A percentile compares a stretch with the other conserved stretches of the same genome.
Conservation (phyloP, 2,888 invertebrate genomes). For the Pelosia muscerda region DNA sequence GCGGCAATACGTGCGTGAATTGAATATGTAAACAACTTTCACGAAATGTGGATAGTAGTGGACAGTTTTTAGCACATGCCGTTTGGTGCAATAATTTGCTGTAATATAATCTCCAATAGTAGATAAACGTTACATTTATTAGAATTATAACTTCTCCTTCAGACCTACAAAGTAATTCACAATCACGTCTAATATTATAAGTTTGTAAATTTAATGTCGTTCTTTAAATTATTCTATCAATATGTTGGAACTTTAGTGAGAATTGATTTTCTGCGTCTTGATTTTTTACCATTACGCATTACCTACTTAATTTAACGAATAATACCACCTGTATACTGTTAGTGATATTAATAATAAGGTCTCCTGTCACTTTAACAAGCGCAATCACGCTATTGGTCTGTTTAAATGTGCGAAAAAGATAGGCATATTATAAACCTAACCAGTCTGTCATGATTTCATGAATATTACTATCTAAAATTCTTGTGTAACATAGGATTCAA, state of each 20-base stretch:
- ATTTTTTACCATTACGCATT: conserved; percentile 11
- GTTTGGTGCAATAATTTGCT: conserved; percentile 40
- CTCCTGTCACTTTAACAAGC: conserved; percentile 39
- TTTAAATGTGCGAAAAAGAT: conserved; percentile 46
- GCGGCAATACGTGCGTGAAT: conserved; percentile 55
- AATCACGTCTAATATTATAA: neutral
- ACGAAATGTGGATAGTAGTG: conserved; percentile 49
- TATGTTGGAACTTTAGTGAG: no score
- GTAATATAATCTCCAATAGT: conserved; percentile 24
- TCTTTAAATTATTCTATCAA: neutral
- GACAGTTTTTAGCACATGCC: conserved; percentile 38
- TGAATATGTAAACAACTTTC: conserved; percentile 71
- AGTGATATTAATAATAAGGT: conserved; percentile 42
- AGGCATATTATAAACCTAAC: conserved; percentile 9
- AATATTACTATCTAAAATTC: conserved; percentile 3
- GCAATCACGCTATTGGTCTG: conserved; percentile 41
- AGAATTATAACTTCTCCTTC: conserved; percentile 33
- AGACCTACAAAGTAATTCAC: neutral
- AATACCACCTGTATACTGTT: conserved; percentile 32
- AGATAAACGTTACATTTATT: conserved; percentile 19
- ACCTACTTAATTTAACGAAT: conserved; percentile 21
- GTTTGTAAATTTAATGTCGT: neutral
- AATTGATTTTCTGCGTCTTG: no score
- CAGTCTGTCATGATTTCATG: neutral
- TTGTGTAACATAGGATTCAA: conserved; percentile 13